Conservation (phyloP, 2,888 invertebrate genomes). For the Unio pictorum region DNA sequence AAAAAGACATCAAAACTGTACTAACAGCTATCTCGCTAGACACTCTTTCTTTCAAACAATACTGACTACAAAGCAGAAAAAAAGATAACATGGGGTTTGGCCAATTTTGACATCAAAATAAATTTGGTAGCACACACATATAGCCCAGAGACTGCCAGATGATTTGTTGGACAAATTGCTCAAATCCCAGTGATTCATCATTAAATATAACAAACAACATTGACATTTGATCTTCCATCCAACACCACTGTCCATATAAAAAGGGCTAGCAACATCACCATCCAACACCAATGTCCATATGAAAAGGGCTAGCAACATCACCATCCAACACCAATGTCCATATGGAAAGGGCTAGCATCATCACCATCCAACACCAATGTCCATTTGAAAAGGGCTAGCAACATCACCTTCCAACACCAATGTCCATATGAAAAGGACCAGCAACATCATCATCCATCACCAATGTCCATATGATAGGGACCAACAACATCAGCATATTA, state of each 20-base stretch:
- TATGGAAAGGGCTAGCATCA: constrained; percentile 2
- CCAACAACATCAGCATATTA: constrained; percentile 3
- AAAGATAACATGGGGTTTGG: constrained; percentile 6
- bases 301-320: too few species aligned
- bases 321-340: too few species aligned
- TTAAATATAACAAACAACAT: neutral
- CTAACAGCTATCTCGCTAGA: too few species aligned
- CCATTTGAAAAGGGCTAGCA: constrained; percentile 20
- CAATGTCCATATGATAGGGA: constrained; percentile 3
- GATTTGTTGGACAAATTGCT: constrained; percentile 10
- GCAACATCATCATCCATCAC: constrained; percentile 3
- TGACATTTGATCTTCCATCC: constrained; percentile 16
- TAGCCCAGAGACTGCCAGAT: constrained; percentile 9
- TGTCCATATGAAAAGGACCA: constrained; percentile 1
- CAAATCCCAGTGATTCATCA: constrained; percentile 3
- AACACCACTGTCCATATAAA: constrained; percentile 12
- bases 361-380: constrained; percentile 10
- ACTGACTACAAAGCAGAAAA: too few species aligned
- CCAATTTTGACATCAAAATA: neutral
- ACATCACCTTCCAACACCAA: neutral
- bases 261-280: constrained; percentile 12
- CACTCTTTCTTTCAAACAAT: too few species aligned
- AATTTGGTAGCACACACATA: too few species aligned
- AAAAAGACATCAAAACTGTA: too few species aligned
- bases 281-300: too few species aligned